Conservation (phyloP, 2,888 invertebrate genomes). For the Callyntrura guangdongensis region DNA sequence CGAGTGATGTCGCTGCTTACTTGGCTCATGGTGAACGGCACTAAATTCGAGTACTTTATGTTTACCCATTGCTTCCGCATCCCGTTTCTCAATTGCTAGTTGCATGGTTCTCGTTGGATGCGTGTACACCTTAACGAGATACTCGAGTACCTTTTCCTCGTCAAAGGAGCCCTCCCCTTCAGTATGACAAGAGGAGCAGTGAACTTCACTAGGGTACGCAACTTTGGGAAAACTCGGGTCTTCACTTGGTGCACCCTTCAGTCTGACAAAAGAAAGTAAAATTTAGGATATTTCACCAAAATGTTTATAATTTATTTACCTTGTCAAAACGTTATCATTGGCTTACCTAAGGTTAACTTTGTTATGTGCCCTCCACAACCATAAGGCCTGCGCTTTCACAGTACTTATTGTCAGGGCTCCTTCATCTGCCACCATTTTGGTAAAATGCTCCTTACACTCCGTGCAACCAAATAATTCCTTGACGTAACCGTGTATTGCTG, state of each 20-base stretch:
- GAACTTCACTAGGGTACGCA: slow-evolving; percentile 91
- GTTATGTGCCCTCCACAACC: slow-evolving; percentile 98
- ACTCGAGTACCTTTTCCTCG: slow-evolving; percentile 89
- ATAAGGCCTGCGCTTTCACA: slow-evolving; percentile 88
- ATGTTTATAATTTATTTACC: no score
- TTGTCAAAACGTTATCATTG: not conserved
- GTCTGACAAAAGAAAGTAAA: slow-evolving; percentile 81
- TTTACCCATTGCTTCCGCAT: not conserved
- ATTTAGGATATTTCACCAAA: no score
- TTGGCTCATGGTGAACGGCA: not conserved
- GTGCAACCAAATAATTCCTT: slow-evolving; percentile 97
- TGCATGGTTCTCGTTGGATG: slow-evolving; percentile 78
- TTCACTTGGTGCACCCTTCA: slow-evolving; percentile 94
- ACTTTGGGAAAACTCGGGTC: slow-evolving; percentile 96
- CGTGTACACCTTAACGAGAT: slow-evolving; percentile 88
- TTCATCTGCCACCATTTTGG: slow-evolving; percentile 92
- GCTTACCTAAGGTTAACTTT: slow-evolving; percentile 93
- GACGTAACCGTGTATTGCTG: slow-evolving; percentile 95
- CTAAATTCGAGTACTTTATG: not conserved
- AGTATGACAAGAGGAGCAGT: slow-evolving; percentile 90
- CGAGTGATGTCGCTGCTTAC: not conserved
- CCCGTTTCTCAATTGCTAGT: not conserved
- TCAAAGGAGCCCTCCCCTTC: slow-evolving; percentile 88
- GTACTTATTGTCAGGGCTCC: slow-evolving; percentile 86
- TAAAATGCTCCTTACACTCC: slow-evolving; percentile 96